Evolutionary conservation across 2,888 invertebrate genomes (phyloP).

Genomic region (Cordilura impudica): DNA sequence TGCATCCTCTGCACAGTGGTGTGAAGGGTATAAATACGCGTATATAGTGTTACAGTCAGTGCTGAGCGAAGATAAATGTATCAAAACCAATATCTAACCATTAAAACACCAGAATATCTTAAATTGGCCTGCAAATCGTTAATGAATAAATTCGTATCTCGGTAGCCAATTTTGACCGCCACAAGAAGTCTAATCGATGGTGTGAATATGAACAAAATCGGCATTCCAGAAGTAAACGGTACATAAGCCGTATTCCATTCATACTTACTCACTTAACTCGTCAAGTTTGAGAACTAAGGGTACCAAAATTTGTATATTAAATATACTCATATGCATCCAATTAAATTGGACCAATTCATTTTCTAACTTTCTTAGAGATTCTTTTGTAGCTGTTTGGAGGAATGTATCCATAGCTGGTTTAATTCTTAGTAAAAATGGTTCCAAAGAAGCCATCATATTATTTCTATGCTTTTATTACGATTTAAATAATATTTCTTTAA

Average conservation of each 20-base stretch:
- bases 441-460: conserved; percentile 68
- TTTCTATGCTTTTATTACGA: not conserved
- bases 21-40: too few relatives aligned
- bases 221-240: too few relatives aligned
- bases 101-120: too few relatives aligned
- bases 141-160: too few relatives aligned
- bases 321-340: conserved; percentile 71
- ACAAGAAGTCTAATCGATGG: not conserved
- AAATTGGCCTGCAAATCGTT: too few relatives aligned
- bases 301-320: conserved; percentile 73
- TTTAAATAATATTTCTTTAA: too few relatives aligned
- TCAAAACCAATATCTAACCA: too few relatives aligned
- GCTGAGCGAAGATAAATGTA: too few relatives aligned
- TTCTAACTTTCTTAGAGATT: conserved; percentile 67
- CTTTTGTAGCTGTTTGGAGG: conserved; percentile 68
- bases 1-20: too few relatives aligned
- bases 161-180: too few relatives aligned
- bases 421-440: conserved; percentile 71
- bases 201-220: too few relatives aligned
- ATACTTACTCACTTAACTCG: conserved; percentile 70
- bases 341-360: conserved; percentile 69
- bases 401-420: conserved; percentile 74
- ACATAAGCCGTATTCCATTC: not conserved
- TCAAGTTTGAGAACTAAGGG: conserved; percentile 75
- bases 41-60: too few relatives aligned